phyloP scores from a whole-genome alignment of 2,113 vertebrate species.

The Pygoscelis antarcticus region DNA sequence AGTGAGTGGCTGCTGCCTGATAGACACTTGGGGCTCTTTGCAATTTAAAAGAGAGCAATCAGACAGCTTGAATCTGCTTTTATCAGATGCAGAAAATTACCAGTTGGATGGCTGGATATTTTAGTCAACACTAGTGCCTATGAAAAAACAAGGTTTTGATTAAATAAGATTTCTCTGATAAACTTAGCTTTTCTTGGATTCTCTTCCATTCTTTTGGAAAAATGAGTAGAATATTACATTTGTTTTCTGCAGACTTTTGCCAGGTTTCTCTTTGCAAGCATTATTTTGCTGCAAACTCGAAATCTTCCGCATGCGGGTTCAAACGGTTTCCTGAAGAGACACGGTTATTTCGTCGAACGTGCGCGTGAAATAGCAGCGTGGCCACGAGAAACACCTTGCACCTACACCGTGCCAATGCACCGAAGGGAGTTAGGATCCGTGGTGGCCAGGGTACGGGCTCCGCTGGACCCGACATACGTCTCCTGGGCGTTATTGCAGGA shows the following conservation, averaged over 20 bases:
- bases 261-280: background rate
- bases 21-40: constrained; percentile 43
- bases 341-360: accelerated
- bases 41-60: constrained; percentile 47
- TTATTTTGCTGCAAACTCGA: background rate
- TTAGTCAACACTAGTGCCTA: constrained; percentile 39
- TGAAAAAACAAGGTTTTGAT: constrained; percentile 44
- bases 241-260: background rate
- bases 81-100: constrained; percentile 52
- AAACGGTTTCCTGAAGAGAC: background rate
- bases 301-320: accelerated
- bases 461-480: accelerated
- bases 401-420: too few species aligned
- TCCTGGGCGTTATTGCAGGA: background rate
- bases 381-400: background rate
- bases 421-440: accelerated
- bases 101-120: constrained; percentile 45
- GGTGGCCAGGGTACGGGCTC: background rate
- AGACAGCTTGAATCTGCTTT: constrained; percentile 51
- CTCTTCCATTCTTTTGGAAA: background rate
- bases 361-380: accelerated
- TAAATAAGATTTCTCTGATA: constrained; percentile 50
- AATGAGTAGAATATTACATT: background rate
- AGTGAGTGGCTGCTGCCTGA: constrained; percentile 24
- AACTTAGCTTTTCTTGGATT: constrained; percentile 46